These are phyloP conservation scores for Liodrosophila aerea DNA, from an alignment of 2,888 invertebrate species.

Conservation along the genomic window DNA sequence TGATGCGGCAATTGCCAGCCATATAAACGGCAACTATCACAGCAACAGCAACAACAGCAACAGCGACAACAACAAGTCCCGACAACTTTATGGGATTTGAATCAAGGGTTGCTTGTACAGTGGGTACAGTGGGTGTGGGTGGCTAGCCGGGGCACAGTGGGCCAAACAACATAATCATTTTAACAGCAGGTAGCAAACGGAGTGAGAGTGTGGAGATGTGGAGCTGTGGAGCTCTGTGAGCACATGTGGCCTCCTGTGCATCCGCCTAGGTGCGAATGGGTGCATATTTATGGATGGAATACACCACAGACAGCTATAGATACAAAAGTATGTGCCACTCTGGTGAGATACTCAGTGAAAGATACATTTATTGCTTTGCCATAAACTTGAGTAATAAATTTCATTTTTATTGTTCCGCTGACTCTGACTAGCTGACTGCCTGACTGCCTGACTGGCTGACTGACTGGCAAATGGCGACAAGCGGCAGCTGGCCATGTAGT, in stretches of 20 bases:
- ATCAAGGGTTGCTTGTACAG: slow-evolving; percentile 47
- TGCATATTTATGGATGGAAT: slow-evolving; percentile 72
- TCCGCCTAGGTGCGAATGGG: slow-evolving; percentile 67
- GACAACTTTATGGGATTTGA: slow-evolving; percentile 70
- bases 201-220: not conserved
- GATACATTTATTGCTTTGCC: slow-evolving; percentile 76
- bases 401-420: slow-evolving; percentile 72
- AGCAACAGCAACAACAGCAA: slow-evolving; percentile 35
- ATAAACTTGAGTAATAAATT: slow-evolving; percentile 77
- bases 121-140: not conserved
- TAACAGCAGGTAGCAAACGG: slow-evolving; percentile 47
- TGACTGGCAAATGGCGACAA: slow-evolving; percentile 13
- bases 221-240: slow-evolving; percentile 22
- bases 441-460: slow-evolving; percentile 28
- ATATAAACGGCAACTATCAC: slow-evolving; percentile 66
- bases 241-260: slow-evolving; percentile 52
- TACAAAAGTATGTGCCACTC: slow-evolving; percentile 1
- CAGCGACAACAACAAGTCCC: slow-evolving; percentile 32
- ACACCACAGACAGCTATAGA: slow-evolving; percentile 18
- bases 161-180: slow-evolving; percentile 71
- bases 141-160: slow-evolving; percentile 1
- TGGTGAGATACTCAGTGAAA: slow-evolving; percentile 47
- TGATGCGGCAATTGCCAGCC: slow-evolving; percentile 68
- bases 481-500: slow-evolving; percentile 1
- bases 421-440: slow-evolving; percentile 39